phyloP scores from a whole-genome alignment of 2,797 vertebrate species.

The Coregonus sp. region DNA sequence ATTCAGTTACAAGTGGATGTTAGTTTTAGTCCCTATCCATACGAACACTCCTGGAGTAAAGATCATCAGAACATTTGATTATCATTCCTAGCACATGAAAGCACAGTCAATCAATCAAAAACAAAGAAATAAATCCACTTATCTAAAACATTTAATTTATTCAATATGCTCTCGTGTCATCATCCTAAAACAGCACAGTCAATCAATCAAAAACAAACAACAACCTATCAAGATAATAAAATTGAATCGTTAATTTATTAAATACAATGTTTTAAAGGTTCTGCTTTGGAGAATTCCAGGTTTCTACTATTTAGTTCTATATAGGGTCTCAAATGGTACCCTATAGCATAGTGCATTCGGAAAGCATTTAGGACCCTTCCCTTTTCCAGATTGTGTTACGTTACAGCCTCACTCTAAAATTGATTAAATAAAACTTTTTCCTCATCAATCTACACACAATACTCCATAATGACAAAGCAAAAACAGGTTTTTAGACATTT shows the following conservation, averaged over 20 bases:
- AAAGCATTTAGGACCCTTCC: neutral
- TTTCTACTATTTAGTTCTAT: neutral
- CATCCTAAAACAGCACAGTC: neutral
- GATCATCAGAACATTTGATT: neutral
- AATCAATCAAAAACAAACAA: slow-evolving; percentile 1
- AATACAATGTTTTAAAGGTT: neutral
- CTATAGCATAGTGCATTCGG: no score
- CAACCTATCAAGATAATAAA: neutral
- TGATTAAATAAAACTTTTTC: no score
- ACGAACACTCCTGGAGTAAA: neutral
- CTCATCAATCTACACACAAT: no score
- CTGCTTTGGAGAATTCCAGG: neutral
- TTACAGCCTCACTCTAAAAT: no score
- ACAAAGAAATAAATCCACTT: neutral
- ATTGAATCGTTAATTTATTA: neutral
- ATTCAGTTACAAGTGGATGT: neutral
- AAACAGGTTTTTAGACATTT: no score
- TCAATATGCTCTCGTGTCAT: no score
- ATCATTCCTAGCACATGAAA: neutral
- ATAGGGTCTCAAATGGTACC: neutral
- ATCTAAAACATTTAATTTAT: neutral
- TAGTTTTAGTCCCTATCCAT: neutral
- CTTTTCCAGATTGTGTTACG: no score
- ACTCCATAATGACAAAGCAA: no score
- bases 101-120: neutral